Conservation (phyloP, 2,888 invertebrate genomes). For the Lucinisca nassula region DNA sequence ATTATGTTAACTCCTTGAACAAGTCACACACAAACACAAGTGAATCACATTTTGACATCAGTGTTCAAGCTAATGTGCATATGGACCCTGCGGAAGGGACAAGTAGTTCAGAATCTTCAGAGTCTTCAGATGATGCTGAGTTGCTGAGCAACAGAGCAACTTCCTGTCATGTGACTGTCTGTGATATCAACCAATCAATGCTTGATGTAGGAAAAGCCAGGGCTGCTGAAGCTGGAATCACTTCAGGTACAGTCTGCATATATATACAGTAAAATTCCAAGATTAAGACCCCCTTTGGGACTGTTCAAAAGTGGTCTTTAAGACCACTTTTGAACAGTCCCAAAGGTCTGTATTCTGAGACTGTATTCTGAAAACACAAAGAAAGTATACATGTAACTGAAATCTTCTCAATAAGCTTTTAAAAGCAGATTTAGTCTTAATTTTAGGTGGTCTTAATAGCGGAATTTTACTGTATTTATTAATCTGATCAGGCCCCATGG, state of each 20-base stretch:
- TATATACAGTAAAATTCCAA: too few species aligned
- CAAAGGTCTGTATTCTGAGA: too few species aligned
- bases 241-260: not conserved
- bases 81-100: not conserved
- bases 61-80: slow-evolving; percentile 25
- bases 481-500: too few species aligned
- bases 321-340: too few species aligned
- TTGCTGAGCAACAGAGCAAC: slow-evolving; percentile 43
- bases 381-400: too few species aligned
- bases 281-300: too few species aligned
- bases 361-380: too few species aligned
- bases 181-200: slow-evolving; percentile 98
- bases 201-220: slow-evolving; percentile 95
- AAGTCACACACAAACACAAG: not conserved
- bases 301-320: too few species aligned
- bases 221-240: slow-evolving; percentile 90
- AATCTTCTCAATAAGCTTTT: too few species aligned
- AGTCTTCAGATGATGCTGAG: slow-evolving; percentile 47
- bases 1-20: slow-evolving; percentile 80
- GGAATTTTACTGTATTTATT: too few species aligned
- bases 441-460: too few species aligned
- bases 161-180: slow-evolving; percentile 88
- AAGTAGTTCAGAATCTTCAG: not conserved
- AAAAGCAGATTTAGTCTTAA: too few species aligned
- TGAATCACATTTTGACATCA: slow-evolving; percentile 59